Evolutionary conservation across 2,888 invertebrate species (phyloP).

Genomic region (Xestia c-nigrum): DNA sequence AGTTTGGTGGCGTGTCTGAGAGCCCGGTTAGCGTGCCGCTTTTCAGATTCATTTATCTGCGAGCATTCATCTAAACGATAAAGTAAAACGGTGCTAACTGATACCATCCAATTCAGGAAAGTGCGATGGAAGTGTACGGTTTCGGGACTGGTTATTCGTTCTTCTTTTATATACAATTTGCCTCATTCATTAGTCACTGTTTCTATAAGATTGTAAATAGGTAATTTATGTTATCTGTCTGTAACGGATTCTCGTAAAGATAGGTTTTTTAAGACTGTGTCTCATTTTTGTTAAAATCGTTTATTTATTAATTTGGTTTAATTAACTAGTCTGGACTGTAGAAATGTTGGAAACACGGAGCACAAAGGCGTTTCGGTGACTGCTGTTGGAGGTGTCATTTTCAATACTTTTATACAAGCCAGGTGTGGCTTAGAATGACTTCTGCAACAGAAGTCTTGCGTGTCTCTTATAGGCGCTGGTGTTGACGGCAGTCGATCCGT

Average conservation of each 20-base stretch:
- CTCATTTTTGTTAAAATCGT: constrained; percentile 66
- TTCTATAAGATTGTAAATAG: constrained; percentile 69
- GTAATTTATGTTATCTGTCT: constrained; percentile 67
- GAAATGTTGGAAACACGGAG: constrained; percentile 46
- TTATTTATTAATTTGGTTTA: constrained; percentile 68
- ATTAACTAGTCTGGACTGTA: constrained; percentile 66
- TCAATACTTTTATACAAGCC: background rate
- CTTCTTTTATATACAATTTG: constrained; percentile 69
- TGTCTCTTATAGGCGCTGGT: no score
- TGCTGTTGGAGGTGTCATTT: background rate
- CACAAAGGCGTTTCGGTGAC: background rate
- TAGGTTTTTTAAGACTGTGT: constrained; percentile 68
- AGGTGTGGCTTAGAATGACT: background rate
- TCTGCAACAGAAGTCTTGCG: background rate
- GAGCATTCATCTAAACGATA: constrained; percentile 69
- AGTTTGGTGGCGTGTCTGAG: constrained; percentile 68
- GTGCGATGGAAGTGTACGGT: constrained; percentile 67
- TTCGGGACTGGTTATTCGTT: constrained; percentile 64
- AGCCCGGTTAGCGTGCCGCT: constrained; percentile 71
- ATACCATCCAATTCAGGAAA: constrained; percentile 74
- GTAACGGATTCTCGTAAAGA: constrained; percentile 63
- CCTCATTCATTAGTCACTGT: constrained; percentile 76
- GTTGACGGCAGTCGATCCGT: background rate
- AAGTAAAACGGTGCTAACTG: constrained; percentile 72
- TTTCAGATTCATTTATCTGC: constrained; percentile 73